Evolutionary conservation across 1,140 invertebrate species (phyloP), one percentile per base, ranked within the genome.

Genomic region (Orchestia grillus): DNA sequence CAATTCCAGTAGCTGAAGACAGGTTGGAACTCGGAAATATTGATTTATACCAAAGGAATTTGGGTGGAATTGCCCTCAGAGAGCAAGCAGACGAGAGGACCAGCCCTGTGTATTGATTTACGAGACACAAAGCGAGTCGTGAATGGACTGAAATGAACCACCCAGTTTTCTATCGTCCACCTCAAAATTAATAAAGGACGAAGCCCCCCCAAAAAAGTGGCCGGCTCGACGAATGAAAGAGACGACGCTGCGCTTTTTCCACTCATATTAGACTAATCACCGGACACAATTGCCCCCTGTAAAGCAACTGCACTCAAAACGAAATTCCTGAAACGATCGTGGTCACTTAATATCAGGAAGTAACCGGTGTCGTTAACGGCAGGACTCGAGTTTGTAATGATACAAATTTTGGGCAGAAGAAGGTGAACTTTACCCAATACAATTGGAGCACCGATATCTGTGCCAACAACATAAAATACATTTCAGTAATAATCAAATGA

Each of bases 1-100:
- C 92, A 94, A 94, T 94, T 94, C 92, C 92, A 94, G 92, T 94
- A 47, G 92, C 92, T 94, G 92, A 94, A 94, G 92, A 94, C 92
- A 94, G 92, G 92, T 94, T 94, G 92, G 92, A 94, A 94, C 92
- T 94, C 40, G 92, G 92, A 94, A 94, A 94, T 94, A 94, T 94
- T 94, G 92, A 94, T 94, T 94, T 94, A 94, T 94, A 94, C 92
- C 92, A 44, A 94, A 94, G 92, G 92, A 94, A 94, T 94, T 94
- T 47, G 44, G 92, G 36, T 40, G 43, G 92, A 44, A 94, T 94
- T 94, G 92, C 92, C 43, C 36, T 44, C 43, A 94, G 43, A 44
- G 40, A 94, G 43, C 44, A 94, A 94, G 44, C 44, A 44, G 44
- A 47, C 43, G 41, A 44, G 40, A 45, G 44, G 92, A 94, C 44